Percentiles rank a stretch among this genome's conserved stretches.
Evolutionary conservation across 2,888 invertebrate genomes (phyloP).

Genomic region (Sarcophaga caerulescens): DNA sequence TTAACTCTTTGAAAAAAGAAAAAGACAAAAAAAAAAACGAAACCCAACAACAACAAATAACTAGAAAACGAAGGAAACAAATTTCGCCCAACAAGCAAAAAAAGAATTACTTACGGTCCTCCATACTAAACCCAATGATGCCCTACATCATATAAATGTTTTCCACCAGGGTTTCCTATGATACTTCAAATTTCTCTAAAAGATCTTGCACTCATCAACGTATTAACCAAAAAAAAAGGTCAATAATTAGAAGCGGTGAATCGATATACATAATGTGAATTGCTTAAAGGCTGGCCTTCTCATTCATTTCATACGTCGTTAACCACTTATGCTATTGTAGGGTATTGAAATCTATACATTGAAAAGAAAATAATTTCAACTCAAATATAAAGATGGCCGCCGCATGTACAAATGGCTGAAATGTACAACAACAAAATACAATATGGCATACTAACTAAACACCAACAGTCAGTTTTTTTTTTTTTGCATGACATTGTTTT

Average conservation of each 20-base stretch:
- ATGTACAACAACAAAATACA: constrained; percentile 59
- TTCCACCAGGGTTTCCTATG: no score
- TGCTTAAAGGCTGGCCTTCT: no score
- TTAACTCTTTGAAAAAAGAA: constrained; percentile 62
- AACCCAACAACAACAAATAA: constrained; percentile 25
- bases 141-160: no score
- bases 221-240: no score
- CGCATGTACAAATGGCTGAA: constrained; percentile 63
- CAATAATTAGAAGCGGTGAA: no score
- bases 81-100: no score
- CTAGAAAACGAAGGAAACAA: constrained; percentile 15
- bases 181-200: no score
- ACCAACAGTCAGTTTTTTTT: constrained; percentile 31
- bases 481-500: background rate
- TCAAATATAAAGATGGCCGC: constrained; percentile 70
- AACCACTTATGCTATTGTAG: background rate
- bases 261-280: no score
- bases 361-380: constrained; percentile 66
- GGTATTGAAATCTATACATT: constrained; percentile 61
- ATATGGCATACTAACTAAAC: constrained; percentile 59
- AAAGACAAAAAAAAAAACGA: constrained; percentile 9
- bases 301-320: background rate
- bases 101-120: no score
- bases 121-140: no score
- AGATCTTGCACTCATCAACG: no score